Evolutionary conservation across 1,140 invertebrate species (phyloP).

Genomic region (Rhagoletis pomonella): DNA sequence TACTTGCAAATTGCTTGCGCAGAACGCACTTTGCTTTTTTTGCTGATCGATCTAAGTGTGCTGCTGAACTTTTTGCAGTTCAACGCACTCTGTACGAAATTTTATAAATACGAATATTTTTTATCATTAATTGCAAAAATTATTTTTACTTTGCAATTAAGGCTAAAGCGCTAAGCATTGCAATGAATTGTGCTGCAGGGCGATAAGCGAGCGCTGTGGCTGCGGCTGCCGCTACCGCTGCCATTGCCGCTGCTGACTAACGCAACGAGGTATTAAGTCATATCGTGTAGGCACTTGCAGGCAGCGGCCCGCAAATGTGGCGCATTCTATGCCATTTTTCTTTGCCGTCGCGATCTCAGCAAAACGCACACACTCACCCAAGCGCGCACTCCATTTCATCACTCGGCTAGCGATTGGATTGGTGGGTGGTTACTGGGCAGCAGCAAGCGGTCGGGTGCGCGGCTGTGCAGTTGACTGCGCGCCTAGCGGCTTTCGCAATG

Average conservation of each 20-base stretch:
- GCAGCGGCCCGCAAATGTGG: background rate
- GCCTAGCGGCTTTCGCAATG: background rate
- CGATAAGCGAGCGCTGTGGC: background rate
- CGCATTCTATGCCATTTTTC: background rate
- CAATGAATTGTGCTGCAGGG: constrained; percentile 6
- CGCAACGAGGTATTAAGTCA: background rate
- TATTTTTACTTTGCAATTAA: background rate
- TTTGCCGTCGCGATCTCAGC: background rate
- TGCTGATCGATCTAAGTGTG: background rate
- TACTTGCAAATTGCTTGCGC: background rate
- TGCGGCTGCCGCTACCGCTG: background rate
- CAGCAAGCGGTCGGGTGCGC: background rate
- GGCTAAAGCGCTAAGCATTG: background rate
- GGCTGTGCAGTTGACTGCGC: background rate
- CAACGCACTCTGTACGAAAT: background rate
- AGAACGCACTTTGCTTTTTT: background rate
- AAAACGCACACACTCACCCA: background rate
- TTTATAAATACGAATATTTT: background rate
- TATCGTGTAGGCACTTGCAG: background rate
- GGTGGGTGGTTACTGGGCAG: background rate
- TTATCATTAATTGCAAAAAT: background rate
- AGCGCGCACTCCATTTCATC: background rate
- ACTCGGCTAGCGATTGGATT: background rate
- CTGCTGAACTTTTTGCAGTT: constrained; percentile 2
- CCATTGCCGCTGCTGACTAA: background rate